Evolutionary conservation across 2,797 vertebrate species (phyloP), one percentile per base, ranked within the genome.

Genomic region (Gallinago solitaria): DNA sequence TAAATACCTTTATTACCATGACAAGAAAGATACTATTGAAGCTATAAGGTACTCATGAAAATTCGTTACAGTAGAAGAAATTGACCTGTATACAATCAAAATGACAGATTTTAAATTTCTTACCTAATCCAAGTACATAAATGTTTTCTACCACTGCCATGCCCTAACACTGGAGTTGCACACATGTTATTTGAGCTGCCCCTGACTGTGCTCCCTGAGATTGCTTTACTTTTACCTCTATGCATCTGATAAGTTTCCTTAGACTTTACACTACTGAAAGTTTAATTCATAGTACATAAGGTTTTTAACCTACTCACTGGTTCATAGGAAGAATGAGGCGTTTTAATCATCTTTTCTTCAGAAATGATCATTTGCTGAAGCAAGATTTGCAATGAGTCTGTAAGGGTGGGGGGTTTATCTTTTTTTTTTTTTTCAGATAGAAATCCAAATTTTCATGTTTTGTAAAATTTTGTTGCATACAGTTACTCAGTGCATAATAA

Each of bases 371-470:
- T 70, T 85, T 85, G 30, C 28, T 48, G 61, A 80, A 70, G 50
- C 43, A 86, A 90, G 78, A 88, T 73, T 61, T 78, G 27, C 67
- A 51, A 5, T 17, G 12, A 81, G 12, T 53, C 43, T 64, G 12
- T 39, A 73, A 61, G 9, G 11, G 24, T 82, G 68, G 13, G 3
- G 0, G 0, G 12, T 33, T 56, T 25, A 11, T 15, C 4, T 9
- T 6, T 20, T 45, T 32, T 33, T 27, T 56, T 56, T 45, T 61
- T 80, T 70, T 23, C 12, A 48, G 47, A 35, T 2, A 69, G 28
- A 79, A 95, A 88, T 48, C 5, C 37, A 87, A 56, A 73, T 83
- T 27, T 69, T 88, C 20, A 35, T 8, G 18, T 59, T 94, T 48
- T 70, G 30, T 77, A 76, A 84, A 37, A 87, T 83, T 70, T 64